Conservation (phyloP, 2,113 vertebrate species). For the Asarcornis scutulata region DNA sequence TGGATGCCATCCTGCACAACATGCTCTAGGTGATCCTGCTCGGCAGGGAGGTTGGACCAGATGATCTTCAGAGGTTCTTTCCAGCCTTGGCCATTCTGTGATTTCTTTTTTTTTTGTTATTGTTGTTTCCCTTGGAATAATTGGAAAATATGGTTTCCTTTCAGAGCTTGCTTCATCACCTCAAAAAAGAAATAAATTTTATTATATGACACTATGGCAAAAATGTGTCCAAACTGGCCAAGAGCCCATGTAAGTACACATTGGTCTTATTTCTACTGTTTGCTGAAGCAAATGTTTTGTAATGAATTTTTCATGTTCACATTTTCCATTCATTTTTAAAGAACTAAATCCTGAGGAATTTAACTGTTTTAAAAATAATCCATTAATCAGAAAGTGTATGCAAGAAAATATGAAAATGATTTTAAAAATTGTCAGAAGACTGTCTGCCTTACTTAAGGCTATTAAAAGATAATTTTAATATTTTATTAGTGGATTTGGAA, state of each 20-base stretch:
- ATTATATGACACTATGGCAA: constrained; percentile 55
- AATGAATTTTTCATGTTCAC: too few species aligned
- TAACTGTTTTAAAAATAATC: constrained; percentile 59
- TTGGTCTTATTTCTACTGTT: too few species aligned
- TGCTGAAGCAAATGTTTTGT: too few species aligned
- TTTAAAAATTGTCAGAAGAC: constrained; percentile 15
- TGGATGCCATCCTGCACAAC: too few species aligned
- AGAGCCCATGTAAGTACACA: constrained; percentile 13
- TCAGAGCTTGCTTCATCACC: constrained; percentile 54
- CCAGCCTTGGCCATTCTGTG: too few species aligned
- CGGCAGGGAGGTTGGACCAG: too few species aligned
- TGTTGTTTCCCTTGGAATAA: neutral
- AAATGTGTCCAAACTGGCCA: constrained; percentile 27
- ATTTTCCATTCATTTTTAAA: too few species aligned
- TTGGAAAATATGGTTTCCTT: constrained; percentile 64
- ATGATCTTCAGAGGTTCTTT: too few species aligned
- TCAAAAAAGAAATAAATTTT: constrained; percentile 19
- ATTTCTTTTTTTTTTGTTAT: neutral
- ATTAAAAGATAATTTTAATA: neutral
- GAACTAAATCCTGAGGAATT: constrained; percentile 63
- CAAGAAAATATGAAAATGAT: constrained; percentile 53
- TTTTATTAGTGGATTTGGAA: neutral
- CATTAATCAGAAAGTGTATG: constrained; percentile 68
- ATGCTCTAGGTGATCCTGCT: too few species aligned
- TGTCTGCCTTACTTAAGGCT: neutral